These are phyloP conservation scores for Psittacula echo DNA, from an alignment of 2,797 vertebrate species.

Conservation along the genomic window DNA sequence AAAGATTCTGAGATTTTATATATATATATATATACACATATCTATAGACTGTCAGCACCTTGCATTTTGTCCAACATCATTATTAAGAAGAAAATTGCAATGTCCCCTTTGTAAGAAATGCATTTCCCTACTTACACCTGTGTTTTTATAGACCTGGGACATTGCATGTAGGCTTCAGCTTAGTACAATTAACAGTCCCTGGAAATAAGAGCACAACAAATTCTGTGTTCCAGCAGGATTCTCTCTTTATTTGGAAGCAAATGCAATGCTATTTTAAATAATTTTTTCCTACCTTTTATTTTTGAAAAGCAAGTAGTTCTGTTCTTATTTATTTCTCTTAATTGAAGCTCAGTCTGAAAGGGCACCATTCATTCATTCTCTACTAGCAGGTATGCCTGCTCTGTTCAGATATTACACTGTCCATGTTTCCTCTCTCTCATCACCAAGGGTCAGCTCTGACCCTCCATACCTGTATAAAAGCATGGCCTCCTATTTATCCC, in stretches of 20 bases:
- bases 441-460: neutral
- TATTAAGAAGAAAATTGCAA: neutral
- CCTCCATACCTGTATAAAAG: neutral
- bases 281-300: neutral
- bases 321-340: neutral
- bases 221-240: slow-evolving; percentile 28
- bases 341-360: neutral
- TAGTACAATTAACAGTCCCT: neutral
- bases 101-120: neutral
- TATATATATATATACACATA: neutral
- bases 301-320: slow-evolving; percentile 16
- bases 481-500: neutral
- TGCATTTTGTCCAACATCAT: neutral
- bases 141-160: neutral
- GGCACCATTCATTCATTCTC: neutral
- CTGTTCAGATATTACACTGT: neutral
- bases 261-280: neutral
- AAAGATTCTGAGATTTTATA: neutral
- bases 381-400: neutral
- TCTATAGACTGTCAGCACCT: neutral
- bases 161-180: neutral
- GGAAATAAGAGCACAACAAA: neutral
- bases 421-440: rapidly evolving
- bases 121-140: neutral
- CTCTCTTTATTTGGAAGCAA: neutral